Evolutionary conservation across 2,888 invertebrate genomes (phyloP).

Genomic region (Piscicola geometra): DNA sequence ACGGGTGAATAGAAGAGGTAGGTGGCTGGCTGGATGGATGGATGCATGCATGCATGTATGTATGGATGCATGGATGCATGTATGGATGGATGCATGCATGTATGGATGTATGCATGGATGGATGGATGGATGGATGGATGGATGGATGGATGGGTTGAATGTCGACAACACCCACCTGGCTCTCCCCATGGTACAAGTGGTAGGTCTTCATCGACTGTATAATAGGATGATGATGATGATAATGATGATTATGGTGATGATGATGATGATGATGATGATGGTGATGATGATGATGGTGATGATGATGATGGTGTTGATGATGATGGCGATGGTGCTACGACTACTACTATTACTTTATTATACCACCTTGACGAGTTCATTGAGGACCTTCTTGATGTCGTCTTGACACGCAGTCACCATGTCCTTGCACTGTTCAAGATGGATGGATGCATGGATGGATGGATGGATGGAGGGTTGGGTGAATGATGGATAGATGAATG

Average conservation of each 20-base stretch:
- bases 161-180: slow-evolving; percentile 58
- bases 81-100: background rate
- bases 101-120: background rate
- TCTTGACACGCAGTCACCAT: slow-evolving; percentile 86
- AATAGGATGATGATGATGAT: background rate
- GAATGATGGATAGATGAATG: too few species aligned
- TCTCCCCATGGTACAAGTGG: slow-evolving; percentile 79
- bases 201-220: slow-evolving; percentile 85
- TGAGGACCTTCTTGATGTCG: slow-evolving; percentile 81
- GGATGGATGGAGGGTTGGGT: slow-evolving; percentile 6
- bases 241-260: background rate
- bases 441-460: background rate
- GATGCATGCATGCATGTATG: too few species aligned
- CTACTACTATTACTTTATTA: background rate
- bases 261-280: background rate
- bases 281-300: background rate
- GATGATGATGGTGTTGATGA: background rate
- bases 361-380: slow-evolving; percentile 63
- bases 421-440: slow-evolving; percentile 64
- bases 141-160: background rate
- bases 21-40: slow-evolving; percentile 57
- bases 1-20: slow-evolving; percentile 67
- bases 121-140: background rate
- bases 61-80: background rate
- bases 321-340: background rate